Percentiles rank a stretch among this genome's conserved stretches.
phyloP scores from a whole-genome alignment of 2,888 invertebrate genomes.

The Bugulina stolonifera region DNA sequence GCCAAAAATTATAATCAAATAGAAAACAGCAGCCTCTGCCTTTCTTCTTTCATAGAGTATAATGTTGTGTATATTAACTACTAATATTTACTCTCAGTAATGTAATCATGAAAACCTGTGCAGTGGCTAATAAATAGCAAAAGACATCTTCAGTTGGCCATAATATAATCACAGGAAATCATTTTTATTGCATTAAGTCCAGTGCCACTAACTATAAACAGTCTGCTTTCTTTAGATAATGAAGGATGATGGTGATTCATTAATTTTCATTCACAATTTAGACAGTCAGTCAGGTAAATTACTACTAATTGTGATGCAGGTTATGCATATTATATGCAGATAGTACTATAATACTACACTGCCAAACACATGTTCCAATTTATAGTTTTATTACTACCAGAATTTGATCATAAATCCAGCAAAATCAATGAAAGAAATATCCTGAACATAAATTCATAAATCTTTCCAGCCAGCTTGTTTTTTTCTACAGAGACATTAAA shows the following conservation, averaged over 20 bases:
- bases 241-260: not conserved
- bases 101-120: not conserved
- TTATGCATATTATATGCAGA: too few species aligned
- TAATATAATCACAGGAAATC: not conserved
- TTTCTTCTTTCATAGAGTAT: not conserved
- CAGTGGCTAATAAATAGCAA: too few species aligned
- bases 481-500: too few species aligned
- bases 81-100: not conserved
- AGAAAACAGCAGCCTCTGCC: not conserved
- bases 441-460: too few species aligned
- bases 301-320: not conserved
- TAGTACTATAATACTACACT: too few species aligned
- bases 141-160: too few species aligned
- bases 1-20: not conserved
- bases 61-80: not conserved
- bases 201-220: not conserved
- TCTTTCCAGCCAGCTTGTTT: too few species aligned
- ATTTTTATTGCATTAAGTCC: too few species aligned
- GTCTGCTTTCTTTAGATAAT: not conserved
- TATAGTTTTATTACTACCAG: not conserved
- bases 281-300: not conserved
- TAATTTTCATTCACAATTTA: not conserved
- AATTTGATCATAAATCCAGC: too few species aligned
- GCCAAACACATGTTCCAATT: not conserved
- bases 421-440: too few species aligned